Conservation (phyloP, 2,888 invertebrate species). For the Entomobrya multifasciata region DNA sequence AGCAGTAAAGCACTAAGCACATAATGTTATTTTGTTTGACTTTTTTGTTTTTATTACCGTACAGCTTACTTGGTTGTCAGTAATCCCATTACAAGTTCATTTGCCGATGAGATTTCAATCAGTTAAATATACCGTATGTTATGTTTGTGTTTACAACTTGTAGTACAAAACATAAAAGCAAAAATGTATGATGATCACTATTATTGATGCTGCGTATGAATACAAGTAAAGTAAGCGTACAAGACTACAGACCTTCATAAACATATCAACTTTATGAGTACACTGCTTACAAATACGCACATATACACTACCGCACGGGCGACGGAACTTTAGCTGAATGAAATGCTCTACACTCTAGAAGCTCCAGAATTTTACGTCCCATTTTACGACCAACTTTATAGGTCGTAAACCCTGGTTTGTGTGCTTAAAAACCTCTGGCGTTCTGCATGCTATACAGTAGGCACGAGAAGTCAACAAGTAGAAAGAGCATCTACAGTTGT, state of each 20-base stretch:
- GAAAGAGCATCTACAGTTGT: neutral
- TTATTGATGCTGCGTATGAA: no score
- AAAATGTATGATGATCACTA: slow-evolving; percentile 11
- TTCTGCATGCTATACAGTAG: no score
- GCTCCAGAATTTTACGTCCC: slow-evolving; percentile 60
- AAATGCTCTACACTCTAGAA: slow-evolving; percentile 6
- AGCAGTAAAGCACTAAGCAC: neutral
- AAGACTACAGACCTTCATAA: no score
- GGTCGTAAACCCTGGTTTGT: slow-evolving; percentile 52
- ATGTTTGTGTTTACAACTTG: slow-evolving; percentile 41
- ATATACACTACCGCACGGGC: no score
- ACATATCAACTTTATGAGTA: no score
- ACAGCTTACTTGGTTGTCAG: slow-evolving; percentile 42
- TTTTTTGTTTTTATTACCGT: slow-evolving; percentile 37
- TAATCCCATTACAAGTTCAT: slow-evolving; percentile 45
- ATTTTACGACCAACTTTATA: slow-evolving; percentile 60
- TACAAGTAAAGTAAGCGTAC: no score
- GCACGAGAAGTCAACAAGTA: slow-evolving; percentile 51
- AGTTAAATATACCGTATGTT: neutral
- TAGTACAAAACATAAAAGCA: slow-evolving; percentile 20
- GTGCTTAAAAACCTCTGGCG: slow-evolving; percentile 35
- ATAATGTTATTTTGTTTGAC: slow-evolving; percentile 33
- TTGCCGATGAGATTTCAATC: slow-evolving; percentile 39
- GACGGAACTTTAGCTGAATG: slow-evolving; percentile 3
- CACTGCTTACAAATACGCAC: no score